A percentile compares a stretch with the other conserved stretches of the same genome.
These are phyloP conservation scores for Oenanthe oenanthe DNA, from an alignment of 2,113 vertebrate genomes.

Conservation along the genomic window DNA sequence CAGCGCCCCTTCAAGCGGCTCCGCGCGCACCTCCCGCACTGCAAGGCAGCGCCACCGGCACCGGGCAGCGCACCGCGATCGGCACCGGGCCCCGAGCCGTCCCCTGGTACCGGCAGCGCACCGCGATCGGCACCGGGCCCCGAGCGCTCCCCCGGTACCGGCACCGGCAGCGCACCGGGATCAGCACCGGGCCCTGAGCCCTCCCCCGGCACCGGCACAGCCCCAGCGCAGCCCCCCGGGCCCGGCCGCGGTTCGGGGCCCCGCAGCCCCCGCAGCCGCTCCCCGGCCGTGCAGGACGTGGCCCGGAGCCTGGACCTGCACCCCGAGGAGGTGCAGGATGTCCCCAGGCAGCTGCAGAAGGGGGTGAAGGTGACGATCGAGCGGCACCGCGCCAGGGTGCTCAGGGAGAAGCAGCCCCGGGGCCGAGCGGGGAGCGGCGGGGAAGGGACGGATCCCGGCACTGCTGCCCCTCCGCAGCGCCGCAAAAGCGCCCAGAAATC, in stretches of 20 bases:
- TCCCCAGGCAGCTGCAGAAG: background rate
- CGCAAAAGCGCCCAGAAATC: rapidly evolving
- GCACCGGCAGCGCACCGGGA: no score
- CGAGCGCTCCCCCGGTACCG: no score
- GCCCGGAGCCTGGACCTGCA: background rate
- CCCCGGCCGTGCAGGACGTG: background rate
- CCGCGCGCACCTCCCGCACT: constrained; percentile 87
- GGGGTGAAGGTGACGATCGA: background rate
- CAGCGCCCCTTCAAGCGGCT: constrained; percentile 85
- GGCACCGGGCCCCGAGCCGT: no score
- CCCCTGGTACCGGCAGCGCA: no score
- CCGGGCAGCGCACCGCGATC: no score
- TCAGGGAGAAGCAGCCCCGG: background rate
- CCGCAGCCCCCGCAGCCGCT: no score
- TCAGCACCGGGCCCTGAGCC: background rate
- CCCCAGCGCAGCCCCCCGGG: background rate
- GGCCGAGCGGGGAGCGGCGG: background rate
- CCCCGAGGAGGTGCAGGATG: background rate
- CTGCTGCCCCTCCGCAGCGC: rapidly evolving
- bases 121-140: no score
- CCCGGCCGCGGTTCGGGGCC: no score
- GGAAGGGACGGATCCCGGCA: background rate
- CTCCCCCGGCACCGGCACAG: no score
- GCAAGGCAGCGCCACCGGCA: constrained; percentile 69
- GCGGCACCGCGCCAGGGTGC: background rate